Evolutionary conservation across 2,888 invertebrate genomes (phyloP).

Genomic region (Labia minor): DNA sequence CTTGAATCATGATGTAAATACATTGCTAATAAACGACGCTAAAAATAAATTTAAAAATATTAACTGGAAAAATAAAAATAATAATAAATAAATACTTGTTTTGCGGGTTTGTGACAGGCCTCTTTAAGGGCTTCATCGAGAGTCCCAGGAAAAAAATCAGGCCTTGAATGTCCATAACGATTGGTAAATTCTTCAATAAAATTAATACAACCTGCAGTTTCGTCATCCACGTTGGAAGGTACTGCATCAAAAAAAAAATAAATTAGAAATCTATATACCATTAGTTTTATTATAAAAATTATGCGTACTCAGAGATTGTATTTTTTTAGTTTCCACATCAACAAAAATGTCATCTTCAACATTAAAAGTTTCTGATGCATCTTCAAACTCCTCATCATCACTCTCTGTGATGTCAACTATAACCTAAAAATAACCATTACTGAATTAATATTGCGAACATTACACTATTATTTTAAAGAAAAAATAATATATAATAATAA

Average conservation of each 20-base stretch:
- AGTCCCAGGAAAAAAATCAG: slow-evolving; percentile 83
- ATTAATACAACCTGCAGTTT: slow-evolving; percentile 71
- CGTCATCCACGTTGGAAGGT: slow-evolving; percentile 76
- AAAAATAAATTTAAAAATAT: slow-evolving; percentile 35
- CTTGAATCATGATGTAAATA: slow-evolving; percentile 95
- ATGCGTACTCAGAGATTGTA: slow-evolving; percentile 63
- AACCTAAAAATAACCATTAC: too few species aligned
- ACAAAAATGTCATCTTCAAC: slow-evolving; percentile 81
- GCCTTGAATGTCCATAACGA: slow-evolving; percentile 77
- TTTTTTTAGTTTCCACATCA: slow-evolving; percentile 58
- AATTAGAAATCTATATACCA: not conserved
- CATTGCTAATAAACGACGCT: slow-evolving; percentile 86
- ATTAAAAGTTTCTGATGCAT: slow-evolving; percentile 68
- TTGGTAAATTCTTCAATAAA: slow-evolving; percentile 77
- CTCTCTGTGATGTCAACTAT: slow-evolving; percentile 56
- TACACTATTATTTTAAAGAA: slow-evolving; percentile 25
- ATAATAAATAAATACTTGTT: slow-evolving; percentile 51
- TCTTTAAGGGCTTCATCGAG: slow-evolving; percentile 84
- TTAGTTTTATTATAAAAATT: too few species aligned
- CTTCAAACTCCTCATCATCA: slow-evolving; percentile 74
- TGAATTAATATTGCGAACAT: slow-evolving; percentile 16
- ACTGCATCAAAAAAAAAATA: slow-evolving; percentile 43
- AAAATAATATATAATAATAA: slow-evolving; percentile 3
- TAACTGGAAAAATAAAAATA: slow-evolving; percentile 15
- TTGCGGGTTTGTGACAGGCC: slow-evolving; percentile 78